phyloP scores from a whole-genome alignment of 2,113 vertebrate genomes.

The Bubo bubo region DNA sequence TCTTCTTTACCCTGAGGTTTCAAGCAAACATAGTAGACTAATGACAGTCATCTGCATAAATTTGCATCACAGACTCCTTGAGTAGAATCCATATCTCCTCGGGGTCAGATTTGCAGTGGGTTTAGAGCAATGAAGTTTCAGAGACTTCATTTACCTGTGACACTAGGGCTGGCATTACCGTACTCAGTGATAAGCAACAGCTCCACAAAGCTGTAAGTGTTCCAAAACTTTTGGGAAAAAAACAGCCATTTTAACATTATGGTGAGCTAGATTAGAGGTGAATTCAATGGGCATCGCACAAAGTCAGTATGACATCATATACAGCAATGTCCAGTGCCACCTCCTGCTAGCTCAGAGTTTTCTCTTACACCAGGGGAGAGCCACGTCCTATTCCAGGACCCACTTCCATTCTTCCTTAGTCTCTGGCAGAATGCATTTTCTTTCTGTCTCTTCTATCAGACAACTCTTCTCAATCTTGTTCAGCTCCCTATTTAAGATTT shows the following conservation, averaged over 20 bases:
- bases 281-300: not conserved
- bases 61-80: not conserved
- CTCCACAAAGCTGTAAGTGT: not conserved
- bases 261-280: not conserved
- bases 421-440: not conserved
- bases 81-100: not conserved
- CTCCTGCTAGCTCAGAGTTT: not conserved
- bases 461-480: not conserved
- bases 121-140: not conserved
- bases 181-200: not conserved
- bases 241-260: not conserved
- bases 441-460: not conserved
- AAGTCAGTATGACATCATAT: not conserved
- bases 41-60: conserved; percentile 28
- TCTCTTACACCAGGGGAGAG: not conserved
- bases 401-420: not conserved
- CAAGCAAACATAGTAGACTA: not conserved
- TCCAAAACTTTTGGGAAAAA: not conserved
- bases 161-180: not conserved
- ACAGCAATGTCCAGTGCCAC: not conserved
- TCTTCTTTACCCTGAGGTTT: not conserved
- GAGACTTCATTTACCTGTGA: not conserved
- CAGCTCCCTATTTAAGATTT: not conserved
- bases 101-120: not conserved
- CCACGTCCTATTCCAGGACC: not conserved